Evolutionary conservation across 1,140 invertebrate species (phyloP).

Genomic region (Papilio dardanus): DNA sequence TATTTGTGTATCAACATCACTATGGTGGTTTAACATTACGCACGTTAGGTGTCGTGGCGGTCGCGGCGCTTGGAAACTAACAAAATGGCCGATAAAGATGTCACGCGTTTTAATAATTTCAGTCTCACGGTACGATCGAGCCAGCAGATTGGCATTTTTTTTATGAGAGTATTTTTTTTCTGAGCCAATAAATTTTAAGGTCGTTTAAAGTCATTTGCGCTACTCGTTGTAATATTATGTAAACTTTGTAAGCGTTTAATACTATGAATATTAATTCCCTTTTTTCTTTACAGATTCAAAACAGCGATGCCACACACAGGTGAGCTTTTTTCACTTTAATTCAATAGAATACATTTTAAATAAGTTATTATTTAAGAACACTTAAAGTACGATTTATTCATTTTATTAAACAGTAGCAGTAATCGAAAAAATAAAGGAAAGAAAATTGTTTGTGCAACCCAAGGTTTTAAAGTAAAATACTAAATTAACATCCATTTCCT

Average conservation of each 20-base stretch:
- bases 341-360: too few species aligned
- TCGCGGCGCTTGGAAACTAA: constrained; percentile 31
- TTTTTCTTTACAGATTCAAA: not conserved
- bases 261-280: too few species aligned
- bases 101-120: constrained; percentile 66
- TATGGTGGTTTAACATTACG: constrained; percentile 1
- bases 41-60: constrained; percentile 31
- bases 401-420: not conserved
- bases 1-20: not conserved
- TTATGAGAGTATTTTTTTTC: constrained; percentile 50
- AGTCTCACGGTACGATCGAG: constrained; percentile 49
- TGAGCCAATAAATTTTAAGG: not conserved
- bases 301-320: constrained; percentile 12
- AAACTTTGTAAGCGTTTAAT: too few species aligned
- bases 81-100: constrained; percentile 69
- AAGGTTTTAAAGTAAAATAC: not conserved
- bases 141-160: constrained; percentile 50
- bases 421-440: not conserved
- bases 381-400: not conserved
- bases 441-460: not conserved
- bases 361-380: too few species aligned
- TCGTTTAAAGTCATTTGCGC: constrained; percentile 40
- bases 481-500: not conserved
- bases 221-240: constrained; percentile 42
- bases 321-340: too few species aligned